Percentiles rank a stretch among this genome's conserved stretches.
phyloP scores from a whole-genome alignment of 1,140 invertebrate species.

The Brachionus angularis region DNA sequence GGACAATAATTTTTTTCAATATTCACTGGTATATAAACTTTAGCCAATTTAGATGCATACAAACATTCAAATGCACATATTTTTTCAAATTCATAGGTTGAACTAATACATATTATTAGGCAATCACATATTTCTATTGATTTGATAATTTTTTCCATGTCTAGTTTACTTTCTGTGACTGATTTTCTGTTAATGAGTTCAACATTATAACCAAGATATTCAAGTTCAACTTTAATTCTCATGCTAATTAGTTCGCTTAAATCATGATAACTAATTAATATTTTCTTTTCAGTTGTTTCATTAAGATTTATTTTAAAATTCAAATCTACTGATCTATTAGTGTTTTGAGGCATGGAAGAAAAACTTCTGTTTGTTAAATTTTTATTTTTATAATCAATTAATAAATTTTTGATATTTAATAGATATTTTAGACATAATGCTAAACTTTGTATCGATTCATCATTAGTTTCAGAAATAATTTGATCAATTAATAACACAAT shows the following conservation, averaged over 20 bases:
- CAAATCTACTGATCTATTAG: neutral
- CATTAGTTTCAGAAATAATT: neutral
- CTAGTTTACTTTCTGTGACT: neutral
- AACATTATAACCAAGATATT: neutral
- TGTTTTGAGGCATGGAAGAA: neutral
- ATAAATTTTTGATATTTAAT: neutral
- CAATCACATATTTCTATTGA: neutral
- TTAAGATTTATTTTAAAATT: too few relatives aligned
- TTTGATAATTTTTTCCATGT: neutral
- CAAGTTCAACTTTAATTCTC: neutral
- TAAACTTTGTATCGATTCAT: neutral
- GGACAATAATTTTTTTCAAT: neutral
- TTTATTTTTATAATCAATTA: neutral
- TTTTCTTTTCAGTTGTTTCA: neutral
- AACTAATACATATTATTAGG: neutral
- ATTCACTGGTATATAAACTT: neutral
- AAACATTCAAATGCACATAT: neutral
- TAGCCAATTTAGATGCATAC: neutral
- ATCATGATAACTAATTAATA: neutral
- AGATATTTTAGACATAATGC: neutral
- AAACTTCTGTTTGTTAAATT: neutral
- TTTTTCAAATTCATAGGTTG: neutral
- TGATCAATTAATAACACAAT: neutral
- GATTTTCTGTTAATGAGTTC: neutral
- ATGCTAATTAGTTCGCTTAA: neutral